Evolutionary conservation across 2,113 vertebrate genomes (phyloP).

Genomic region (Pluvialis apricaria): DNA sequence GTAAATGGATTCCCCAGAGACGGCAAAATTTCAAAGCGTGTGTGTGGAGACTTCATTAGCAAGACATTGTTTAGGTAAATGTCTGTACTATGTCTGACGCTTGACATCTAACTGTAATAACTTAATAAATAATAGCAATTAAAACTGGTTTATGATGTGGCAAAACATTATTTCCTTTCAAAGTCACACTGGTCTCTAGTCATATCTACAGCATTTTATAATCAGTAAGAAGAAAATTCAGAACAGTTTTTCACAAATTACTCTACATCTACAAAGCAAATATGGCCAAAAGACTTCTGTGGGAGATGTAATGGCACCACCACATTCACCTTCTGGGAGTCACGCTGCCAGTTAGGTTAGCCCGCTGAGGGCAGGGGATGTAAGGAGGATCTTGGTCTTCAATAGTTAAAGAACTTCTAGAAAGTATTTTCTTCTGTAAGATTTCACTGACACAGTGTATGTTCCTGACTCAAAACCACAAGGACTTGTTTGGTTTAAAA

Average conservation of each 20-base stretch:
- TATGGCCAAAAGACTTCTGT: not conserved
- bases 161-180: slow-evolving; percentile 5
- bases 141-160: not conserved
- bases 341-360: not conserved
- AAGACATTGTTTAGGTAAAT: not conserved
- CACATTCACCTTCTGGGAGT: not conserved
- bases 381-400: not conserved
- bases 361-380: not conserved
- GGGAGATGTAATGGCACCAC: not conserved
- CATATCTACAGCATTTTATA: not conserved
- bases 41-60: not conserved
- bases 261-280: not conserved
- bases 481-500: slow-evolving; percentile 1
- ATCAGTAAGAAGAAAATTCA: not conserved
- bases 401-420: not conserved
- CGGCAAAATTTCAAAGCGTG: not conserved
- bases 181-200: not conserved
- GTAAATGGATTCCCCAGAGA: slow-evolving; percentile 16
- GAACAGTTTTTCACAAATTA: not conserved
- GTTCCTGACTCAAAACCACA: slow-evolving; percentile 29
- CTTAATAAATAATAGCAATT: slow-evolving; percentile 19
- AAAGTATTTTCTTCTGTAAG: not conserved
- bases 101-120: not conserved
- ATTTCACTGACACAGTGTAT: not conserved
- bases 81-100: not conserved